Percentiles rank a stretch among this genome's conserved stretches.
Conservation (phyloP, 2,797 vertebrate species). For the Pipistrellus pygmaeus region DNA sequence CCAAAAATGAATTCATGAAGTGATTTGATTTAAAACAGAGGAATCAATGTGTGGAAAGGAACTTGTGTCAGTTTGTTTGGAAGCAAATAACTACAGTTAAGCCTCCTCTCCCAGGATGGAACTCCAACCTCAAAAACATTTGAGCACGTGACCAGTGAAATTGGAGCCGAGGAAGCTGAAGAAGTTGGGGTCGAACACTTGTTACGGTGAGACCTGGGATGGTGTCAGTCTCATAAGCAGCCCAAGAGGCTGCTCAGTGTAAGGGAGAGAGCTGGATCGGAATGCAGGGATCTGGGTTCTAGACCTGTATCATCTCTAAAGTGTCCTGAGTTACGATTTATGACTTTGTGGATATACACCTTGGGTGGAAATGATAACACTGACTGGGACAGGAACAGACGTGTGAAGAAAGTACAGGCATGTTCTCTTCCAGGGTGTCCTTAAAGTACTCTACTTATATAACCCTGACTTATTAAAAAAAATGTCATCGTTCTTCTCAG, state of each 20-base stretch:
- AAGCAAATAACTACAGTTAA: conserved; percentile 14
- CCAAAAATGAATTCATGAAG: not conserved
- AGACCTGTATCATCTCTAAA: not conserved
- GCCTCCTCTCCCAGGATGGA: conserved; percentile 91
- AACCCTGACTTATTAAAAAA: not conserved
- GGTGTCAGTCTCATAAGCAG: not conserved
- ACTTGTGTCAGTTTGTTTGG: not conserved
- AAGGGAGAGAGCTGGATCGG: not conserved
- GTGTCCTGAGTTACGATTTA: not conserved
- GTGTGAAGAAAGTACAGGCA: not conserved
- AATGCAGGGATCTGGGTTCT: not conserved
- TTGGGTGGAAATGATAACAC: not conserved
- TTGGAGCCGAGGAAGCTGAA: conserved; percentile 98
- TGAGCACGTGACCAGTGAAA: conserved; percentile 99
- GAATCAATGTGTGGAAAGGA: not conserved
- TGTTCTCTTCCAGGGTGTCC: not conserved
- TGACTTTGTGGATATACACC: not conserved
- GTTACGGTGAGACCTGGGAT: conserved; percentile 90
- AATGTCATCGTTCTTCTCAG: not conserved
- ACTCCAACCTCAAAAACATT: conserved; percentile 99
- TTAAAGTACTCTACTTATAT: not conserved
- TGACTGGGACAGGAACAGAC: not conserved
- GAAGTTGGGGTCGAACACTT: conserved; percentile 99
- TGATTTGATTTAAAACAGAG: not conserved
- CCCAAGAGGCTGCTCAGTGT: not conserved